Evolutionary conservation across 1,140 invertebrate species (phyloP).

Genomic region (Danaus plexippus): DNA sequence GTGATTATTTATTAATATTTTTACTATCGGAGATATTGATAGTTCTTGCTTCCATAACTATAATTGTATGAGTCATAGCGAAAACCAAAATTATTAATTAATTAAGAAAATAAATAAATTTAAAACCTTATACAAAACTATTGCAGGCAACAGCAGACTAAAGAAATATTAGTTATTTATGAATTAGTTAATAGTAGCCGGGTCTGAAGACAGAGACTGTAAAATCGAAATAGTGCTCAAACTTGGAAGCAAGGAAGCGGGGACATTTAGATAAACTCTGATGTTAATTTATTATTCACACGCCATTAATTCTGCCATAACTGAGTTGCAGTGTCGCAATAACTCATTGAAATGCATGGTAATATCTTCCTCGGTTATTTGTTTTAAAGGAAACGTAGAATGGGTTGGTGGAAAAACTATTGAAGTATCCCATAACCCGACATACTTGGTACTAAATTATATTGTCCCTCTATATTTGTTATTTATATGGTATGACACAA

Average conservation of each 20-base stretch:
- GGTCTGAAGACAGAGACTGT: background rate
- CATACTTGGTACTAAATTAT: too few species aligned
- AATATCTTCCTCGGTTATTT: conserved; percentile 34
- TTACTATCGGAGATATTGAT: too few species aligned
- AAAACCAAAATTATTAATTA: too few species aligned
- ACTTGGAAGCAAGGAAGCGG: conserved; percentile 27
- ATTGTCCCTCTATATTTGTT: too few species aligned
- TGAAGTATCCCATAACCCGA: too few species aligned
- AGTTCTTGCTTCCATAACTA: too few species aligned
- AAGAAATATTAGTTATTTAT: background rate
- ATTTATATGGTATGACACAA: too few species aligned
- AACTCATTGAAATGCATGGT: conserved; percentile 38
- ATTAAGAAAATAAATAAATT: too few species aligned
- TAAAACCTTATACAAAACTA: too few species aligned
- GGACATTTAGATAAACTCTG: conserved; percentile 45
- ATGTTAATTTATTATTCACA: conserved; percentile 50
- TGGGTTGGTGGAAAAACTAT: background rate
- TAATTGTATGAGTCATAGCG: too few species aligned
- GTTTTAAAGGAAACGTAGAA: conserved; percentile 14
- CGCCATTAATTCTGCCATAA: conserved; percentile 41
- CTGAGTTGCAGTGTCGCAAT: conserved; percentile 31
- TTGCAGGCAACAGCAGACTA: too few species aligned
- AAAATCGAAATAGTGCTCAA: conserved; percentile 18
- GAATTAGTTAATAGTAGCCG: background rate
- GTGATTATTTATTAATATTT: too few species aligned